Evolutionary conservation across 2,113 vertebrate genomes (phyloP).

Genomic region (Mormyrus iriodes): DNA sequence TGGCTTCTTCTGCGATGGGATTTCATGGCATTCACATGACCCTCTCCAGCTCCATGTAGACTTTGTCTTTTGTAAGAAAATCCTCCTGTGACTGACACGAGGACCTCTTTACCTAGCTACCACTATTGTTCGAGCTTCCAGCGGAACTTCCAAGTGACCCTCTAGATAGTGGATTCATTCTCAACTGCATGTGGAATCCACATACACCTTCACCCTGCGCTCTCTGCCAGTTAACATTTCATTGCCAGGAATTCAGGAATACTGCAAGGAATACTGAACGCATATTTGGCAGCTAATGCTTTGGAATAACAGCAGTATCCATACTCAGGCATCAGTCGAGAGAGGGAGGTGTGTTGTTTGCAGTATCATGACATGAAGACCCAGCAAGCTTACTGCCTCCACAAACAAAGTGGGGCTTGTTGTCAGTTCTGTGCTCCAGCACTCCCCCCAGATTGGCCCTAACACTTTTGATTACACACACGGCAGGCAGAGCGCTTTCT

Average conservation of each 20-base stretch:
- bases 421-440: neutral
- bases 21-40: constrained; percentile 4
- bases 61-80: neutral
- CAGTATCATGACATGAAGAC: neutral
- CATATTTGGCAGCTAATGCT: neutral
- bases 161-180: neutral
- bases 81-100: neutral
- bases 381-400: neutral
- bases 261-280: neutral
- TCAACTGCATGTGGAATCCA: neutral
- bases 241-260: neutral
- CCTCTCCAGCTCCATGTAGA: neutral
- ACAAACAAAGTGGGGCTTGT: neutral
- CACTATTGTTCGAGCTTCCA: neutral
- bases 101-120: neutral
- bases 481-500: neutral
- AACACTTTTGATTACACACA: neutral
- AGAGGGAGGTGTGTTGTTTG: neutral
- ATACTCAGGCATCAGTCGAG: neutral
- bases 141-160: neutral
- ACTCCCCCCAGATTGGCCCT: neutral
- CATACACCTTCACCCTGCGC: neutral
- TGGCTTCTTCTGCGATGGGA: neutral
- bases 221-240: neutral
- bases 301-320: neutral